A percentile compares a stretch with the other conserved stretches of the same genome.
Conservation (phyloP, 1,140 invertebrate species). For the Zaprionus vittiger region DNA sequence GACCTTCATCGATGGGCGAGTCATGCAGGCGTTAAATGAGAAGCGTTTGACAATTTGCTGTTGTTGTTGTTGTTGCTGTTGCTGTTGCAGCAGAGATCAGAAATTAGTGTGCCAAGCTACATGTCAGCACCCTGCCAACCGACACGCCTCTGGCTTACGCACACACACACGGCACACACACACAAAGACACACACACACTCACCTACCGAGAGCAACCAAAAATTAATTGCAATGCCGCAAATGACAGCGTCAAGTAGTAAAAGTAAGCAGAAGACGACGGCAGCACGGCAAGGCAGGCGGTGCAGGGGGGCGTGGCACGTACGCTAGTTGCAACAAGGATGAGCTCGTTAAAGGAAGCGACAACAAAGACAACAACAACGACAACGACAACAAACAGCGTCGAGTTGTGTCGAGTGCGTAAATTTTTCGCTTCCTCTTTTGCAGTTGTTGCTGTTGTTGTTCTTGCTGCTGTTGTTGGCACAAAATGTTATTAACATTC, state of each 20-base stretch:
- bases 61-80: conserved; percentile 21
- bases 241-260: conserved; percentile 82
- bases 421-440: conserved; percentile 53
- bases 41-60: conserved; percentile 63
- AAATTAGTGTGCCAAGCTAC: conserved; percentile 74
- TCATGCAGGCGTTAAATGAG: conserved; percentile 77
- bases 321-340: conserved; percentile 74
- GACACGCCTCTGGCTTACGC: conserved; percentile 14
- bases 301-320: conserved; percentile 49
- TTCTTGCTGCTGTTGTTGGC: conserved; percentile 56
- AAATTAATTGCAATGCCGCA: conserved; percentile 82
- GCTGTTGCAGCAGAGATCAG: conserved; percentile 57
- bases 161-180: conserved; percentile 15
- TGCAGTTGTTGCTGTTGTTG: conserved; percentile 19
- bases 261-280: conserved; percentile 69
- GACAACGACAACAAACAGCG: conserved; percentile 7
- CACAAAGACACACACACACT: conserved; percentile 5
- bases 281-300: conserved; percentile 14
- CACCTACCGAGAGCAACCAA: conserved; percentile 50
- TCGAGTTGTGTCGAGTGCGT: conserved; percentile 69
- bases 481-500: conserved; percentile 78
- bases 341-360: conserved; percentile 80
- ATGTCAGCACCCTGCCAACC: conserved; percentile 37
- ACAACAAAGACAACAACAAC: conserved; percentile 53
- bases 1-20: conserved; percentile 32